Evolutionary conservation across 2,888 invertebrate genomes (phyloP).

Genomic region (Lamellibrachia satsuma): DNA sequence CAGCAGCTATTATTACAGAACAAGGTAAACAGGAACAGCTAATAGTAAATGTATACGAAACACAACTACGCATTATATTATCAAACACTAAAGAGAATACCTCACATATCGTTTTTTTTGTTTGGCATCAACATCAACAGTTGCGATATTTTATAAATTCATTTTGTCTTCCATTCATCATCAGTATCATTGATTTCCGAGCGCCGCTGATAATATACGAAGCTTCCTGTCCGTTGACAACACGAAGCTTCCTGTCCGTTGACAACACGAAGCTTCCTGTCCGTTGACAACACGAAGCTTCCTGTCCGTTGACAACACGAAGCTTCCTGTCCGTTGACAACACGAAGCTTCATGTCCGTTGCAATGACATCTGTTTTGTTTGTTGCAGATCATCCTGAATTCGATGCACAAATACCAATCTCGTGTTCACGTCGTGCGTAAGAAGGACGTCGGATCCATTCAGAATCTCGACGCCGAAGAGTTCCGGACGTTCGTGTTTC

Average conservation of each 20-base stretch:
- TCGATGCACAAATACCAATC: conserved; percentile 99
- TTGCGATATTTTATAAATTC: no score
- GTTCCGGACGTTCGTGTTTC: conserved; percentile 80
- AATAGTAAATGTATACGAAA: background rate
- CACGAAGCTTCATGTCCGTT: background rate
- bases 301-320: background rate
- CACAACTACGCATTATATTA: background rate
- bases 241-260: background rate
- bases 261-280: background rate
- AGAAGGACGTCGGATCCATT: conserved; percentile 5
- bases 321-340: no score
- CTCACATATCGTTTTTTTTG: background rate
- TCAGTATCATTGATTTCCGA: no score
- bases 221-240: background rate
- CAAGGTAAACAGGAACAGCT: background rate
- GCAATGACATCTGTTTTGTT: background rate
- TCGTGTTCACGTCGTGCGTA: conserved; percentile 81
- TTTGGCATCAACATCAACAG: background rate
- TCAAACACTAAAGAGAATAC: background rate
- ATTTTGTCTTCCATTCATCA: background rate
- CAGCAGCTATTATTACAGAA: background rate
- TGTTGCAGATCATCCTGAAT: conserved; percentile 90
- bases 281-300: background rate
- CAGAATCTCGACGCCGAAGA: conserved; percentile 17
- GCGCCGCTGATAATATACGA: no score